These are phyloP conservation scores for Aspidapion aeneum DNA, from an alignment of 2,888 invertebrate genomes.

Conservation along the genomic window DNA sequence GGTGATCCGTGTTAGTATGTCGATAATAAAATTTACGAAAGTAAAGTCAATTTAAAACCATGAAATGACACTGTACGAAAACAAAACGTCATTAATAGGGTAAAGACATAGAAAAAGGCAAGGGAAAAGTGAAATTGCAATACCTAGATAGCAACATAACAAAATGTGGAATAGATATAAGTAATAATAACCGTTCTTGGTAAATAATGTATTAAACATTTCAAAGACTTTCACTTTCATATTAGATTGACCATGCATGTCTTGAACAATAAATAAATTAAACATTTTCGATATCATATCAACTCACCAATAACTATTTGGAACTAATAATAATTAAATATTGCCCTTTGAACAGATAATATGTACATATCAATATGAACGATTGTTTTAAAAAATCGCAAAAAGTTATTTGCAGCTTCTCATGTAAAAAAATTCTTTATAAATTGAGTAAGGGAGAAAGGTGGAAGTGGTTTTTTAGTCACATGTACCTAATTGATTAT, in stretches of 20 bases:
- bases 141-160: background rate
- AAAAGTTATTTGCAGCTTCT: no score
- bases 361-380: no score
- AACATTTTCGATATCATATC: background rate
- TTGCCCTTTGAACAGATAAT: no score
- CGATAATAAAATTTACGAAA: no score
- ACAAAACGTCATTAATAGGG: background rate
- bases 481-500: no score
- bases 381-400: no score
- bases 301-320: no score
- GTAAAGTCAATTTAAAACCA: background rate
- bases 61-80: background rate
- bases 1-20: no score
- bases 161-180: background rate
- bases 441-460: no score
- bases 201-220: background rate
- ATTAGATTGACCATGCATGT: background rate
- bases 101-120: background rate
- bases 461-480: no score
- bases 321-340: no score
- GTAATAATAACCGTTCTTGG: background rate
- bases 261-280: background rate
- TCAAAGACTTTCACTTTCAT: constrained; percentile 1
- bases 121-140: constrained; percentile 1
- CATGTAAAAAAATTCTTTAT: no score